phyloP scores from a whole-genome alignment of 2,797 vertebrate species.

The Coendou prehensilis region DNA sequence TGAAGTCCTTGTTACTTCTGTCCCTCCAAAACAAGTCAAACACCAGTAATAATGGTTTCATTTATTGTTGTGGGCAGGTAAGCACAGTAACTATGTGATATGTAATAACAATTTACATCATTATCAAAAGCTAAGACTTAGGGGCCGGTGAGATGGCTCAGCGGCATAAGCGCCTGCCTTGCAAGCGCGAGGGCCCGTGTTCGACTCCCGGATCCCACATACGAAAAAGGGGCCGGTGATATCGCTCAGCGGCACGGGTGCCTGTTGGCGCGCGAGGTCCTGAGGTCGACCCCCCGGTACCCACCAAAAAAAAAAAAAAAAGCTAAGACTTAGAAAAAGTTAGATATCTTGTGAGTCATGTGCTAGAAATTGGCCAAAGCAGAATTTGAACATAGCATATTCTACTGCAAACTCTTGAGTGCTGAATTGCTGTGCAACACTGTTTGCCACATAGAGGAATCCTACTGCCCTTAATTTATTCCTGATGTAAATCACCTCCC shows the following conservation, averaged over 20 bases:
- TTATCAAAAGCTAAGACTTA: not conserved
- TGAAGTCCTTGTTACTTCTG: not conserved
- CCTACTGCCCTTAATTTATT: not conserved
- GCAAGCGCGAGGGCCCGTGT: too few relatives aligned
- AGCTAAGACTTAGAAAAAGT: slow-evolving; percentile 17
- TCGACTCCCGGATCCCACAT: too few relatives aligned
- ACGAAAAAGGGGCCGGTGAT: too few relatives aligned
- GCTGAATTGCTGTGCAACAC: not conserved
- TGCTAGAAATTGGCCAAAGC: not conserved
- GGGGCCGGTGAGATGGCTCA: too few relatives aligned
- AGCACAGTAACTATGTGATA: not conserved
- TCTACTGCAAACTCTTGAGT: not conserved
- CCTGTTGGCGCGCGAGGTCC: too few relatives aligned
- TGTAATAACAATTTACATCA: not conserved
- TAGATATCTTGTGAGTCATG: not conserved
- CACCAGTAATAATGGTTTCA: not conserved
- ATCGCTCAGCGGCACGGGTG: too few relatives aligned
- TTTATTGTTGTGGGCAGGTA: not conserved
- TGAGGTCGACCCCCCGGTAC: too few relatives aligned
- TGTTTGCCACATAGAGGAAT: not conserved
- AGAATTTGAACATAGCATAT: not conserved
- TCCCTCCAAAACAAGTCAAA: not conserved
- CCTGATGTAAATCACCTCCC: not conserved
- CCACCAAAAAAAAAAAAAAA: too few relatives aligned
- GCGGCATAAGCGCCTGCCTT: too few relatives aligned